Base-by-base conservation (phyloP, 2,113 vertebrate species). In the Cygnus atratus region DNA sequence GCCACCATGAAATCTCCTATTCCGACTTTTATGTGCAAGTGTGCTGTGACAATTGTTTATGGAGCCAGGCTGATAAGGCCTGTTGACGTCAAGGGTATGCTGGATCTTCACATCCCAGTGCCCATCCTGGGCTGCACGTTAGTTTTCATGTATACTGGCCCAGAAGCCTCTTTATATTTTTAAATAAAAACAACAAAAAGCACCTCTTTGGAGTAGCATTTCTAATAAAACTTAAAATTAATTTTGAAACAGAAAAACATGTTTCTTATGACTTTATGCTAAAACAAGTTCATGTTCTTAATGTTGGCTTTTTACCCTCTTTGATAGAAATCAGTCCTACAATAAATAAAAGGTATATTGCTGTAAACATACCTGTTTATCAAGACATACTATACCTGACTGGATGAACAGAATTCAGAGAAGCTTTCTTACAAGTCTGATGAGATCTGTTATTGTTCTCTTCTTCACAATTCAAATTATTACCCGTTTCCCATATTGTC, bases 401-500 rank as follows among this genome's bases (percentile, higher is more conserved):
- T 75, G 1, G 0, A 39, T 6, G 7, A 63, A 52, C 16, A 61
- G 33, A 39, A 25, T 33, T 85, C 31, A 39, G 25, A 71, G 39
- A 13, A 52, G 11, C 17, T 92, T 28, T 88, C 2, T 61, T 59
- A 2, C 7, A 29, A 41, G 8, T 48, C 28, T 46, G 28, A 3
- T 63, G n/a, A 67, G 35, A 18, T 35, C 26, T 71, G 55, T 24
- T 16, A 31, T 11, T 84, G 22, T 61, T 59, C 13, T 70, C 22
- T 21, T 29, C 43, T n/a, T 57, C 19, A 4, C 4, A 4, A 2
- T 43, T 89, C 6, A 1, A 2, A 1, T 10, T 29, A 6, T 31
- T 50, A 48, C 11, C 9, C 9, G 83, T 87, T 86, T 4, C 11
- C 13, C 13, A 2, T 1, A 20, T 33, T 41, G 4, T 8, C 18